Evolutionary conservation across 2,888 invertebrate genomes (phyloP).

Genomic region (Apomyelois bistriatella): DNA sequence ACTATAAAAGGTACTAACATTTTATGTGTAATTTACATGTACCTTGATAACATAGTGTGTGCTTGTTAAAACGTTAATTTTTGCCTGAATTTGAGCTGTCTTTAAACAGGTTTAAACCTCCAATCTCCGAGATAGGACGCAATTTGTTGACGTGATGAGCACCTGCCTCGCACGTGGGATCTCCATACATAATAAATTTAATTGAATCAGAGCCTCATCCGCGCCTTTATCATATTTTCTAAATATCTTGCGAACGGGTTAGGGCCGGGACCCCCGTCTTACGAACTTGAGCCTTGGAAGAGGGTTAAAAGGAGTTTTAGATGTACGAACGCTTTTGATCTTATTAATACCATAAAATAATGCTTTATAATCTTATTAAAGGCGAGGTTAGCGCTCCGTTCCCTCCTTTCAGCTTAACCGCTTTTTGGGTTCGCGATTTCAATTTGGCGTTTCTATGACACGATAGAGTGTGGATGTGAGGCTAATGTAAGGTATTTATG

Average conservation of each 20-base stretch:
- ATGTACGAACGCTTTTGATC: slow-evolving; percentile 85
- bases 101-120: slow-evolving; percentile 35
- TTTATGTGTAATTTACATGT: neutral
- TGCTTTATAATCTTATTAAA: slow-evolving; percentile 88
- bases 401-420: slow-evolving; percentile 58
- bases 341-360: slow-evolving; percentile 88
- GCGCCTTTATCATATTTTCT: slow-evolving; percentile 71
- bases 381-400: slow-evolving; percentile 83
- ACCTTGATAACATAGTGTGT: no score
- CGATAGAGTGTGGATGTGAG: slow-evolving; percentile 27
- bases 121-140: slow-evolving; percentile 41
- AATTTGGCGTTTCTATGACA: slow-evolving; percentile 54
- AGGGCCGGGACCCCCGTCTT: slow-evolving; percentile 74
- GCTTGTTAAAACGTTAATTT: neutral
- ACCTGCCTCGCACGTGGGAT: slow-evolving; percentile 68
- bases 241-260: slow-evolving; percentile 72
- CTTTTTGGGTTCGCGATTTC: slow-evolving; percentile 54
- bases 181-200: slow-evolving; percentile 80
- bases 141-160: slow-evolving; percentile 70
- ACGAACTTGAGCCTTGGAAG: slow-evolving; percentile 68
- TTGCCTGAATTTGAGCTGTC: neutral
- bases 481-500: neutral
- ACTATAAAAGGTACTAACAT: neutral
- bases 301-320: slow-evolving; percentile 81
- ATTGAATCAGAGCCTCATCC: slow-evolving; percentile 77